phyloP scores from a whole-genome alignment of 2,888 invertebrate species.

The Drosophila birchii region DNA sequence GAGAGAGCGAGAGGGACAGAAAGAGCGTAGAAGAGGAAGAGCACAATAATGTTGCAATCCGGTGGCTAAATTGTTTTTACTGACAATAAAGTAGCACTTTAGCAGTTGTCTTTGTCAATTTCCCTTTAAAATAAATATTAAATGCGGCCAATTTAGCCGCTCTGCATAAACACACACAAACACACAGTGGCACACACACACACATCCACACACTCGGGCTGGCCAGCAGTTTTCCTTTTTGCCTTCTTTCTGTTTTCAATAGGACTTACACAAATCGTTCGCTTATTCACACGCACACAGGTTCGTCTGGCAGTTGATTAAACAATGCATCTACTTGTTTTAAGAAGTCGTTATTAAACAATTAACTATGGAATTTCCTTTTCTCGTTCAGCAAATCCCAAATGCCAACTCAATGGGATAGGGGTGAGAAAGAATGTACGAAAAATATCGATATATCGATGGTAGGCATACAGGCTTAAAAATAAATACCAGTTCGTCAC shows the following conservation, averaged over 20 bases:
- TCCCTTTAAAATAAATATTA: constrained; percentile 57
- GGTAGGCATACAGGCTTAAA: neutral
- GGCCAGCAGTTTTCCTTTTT: constrained; percentile 11
- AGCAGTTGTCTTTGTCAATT: constrained; percentile 46
- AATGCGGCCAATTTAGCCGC: constrained; percentile 16
- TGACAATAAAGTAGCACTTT: constrained; percentile 25
- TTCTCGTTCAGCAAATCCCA: constrained; percentile 54
- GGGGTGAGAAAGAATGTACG: constrained; percentile 1
- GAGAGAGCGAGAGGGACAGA: constrained; percentile 14
- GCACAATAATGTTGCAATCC: constrained; percentile 47
- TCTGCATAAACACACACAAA: constrained; percentile 20
- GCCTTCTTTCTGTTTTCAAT: constrained; percentile 48
- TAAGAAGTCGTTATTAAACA: constrained; percentile 49
- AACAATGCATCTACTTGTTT: constrained; percentile 52
- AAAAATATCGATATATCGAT: neutral
- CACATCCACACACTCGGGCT: neutral
- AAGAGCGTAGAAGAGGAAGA: constrained; percentile 31
- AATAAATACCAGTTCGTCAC: neutral
- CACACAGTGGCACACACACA: constrained; percentile 1
- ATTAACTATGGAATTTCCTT: constrained; percentile 51
- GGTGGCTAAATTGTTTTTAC: constrained; percentile 38
- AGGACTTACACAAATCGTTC: constrained; percentile 46
- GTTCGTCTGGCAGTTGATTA: constrained; percentile 33
- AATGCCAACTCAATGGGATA: constrained; percentile 67
- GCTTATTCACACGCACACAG: constrained; percentile 38